Evolutionary conservation across 1,140 invertebrate genomes (phyloP).

Genomic region (Zaprionus gabonicus): DNA sequence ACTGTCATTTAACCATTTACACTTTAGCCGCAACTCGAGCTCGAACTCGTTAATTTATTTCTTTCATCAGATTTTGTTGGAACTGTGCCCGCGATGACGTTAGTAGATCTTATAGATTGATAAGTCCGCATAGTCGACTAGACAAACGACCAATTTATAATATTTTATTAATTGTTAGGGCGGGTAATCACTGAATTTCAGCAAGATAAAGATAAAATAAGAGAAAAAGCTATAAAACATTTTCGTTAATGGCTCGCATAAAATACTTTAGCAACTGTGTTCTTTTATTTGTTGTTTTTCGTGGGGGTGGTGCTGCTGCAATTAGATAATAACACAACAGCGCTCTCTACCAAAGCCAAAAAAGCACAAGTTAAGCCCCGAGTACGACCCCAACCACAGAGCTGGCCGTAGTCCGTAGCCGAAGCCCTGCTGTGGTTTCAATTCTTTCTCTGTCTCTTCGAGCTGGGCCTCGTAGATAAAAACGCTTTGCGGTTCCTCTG

Average conservation of each 20-base stretch:
- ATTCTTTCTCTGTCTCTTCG: conserved; percentile 35
- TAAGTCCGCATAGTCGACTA: neutral
- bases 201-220: neutral
- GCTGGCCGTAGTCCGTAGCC: neutral
- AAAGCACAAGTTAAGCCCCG: conserved; percentile 13
- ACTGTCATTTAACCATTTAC: conserved; percentile 23
- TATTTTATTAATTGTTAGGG: conserved; percentile 18
- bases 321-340: conserved; percentile 66
- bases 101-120: conserved; percentile 12
- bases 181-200: neutral
- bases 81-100: neutral
- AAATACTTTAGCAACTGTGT: conserved; percentile 18
- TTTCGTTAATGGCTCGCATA: conserved; percentile 18
- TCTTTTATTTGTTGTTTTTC: neutral
- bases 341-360: conserved; percentile 13
- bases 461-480: conserved; percentile 68
- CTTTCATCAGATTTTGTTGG: neutral
- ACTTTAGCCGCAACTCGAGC: conserved; percentile 13
- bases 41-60: neutral
- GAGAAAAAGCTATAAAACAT: conserved; percentile 15
- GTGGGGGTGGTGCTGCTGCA: conserved; percentile 25
- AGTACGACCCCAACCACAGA: conserved; percentile 44
- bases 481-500: conserved; percentile 60
- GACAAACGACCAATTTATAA: neutral
- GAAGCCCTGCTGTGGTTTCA: conserved; percentile 30